Conservation (phyloP, 2,113 vertebrate genomes). For the Ageneiosus marmoratus region DNA sequence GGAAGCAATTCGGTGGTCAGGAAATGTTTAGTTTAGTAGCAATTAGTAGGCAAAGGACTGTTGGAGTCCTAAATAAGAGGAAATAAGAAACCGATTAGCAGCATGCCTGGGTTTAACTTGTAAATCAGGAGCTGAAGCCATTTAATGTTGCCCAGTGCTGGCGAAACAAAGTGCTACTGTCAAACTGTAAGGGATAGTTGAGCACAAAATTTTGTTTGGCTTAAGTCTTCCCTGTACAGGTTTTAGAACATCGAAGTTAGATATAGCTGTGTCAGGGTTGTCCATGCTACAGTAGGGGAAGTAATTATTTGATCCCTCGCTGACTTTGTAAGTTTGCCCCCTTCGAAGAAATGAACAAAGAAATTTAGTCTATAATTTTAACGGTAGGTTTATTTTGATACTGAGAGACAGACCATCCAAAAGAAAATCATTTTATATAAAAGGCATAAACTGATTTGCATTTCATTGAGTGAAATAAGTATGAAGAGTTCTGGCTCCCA, state of each 20-base stretch:
- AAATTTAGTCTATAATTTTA: too few relatives aligned
- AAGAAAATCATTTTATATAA: too few relatives aligned
- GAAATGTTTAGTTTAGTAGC: background rate
- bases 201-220: background rate
- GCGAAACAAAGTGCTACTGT: background rate
- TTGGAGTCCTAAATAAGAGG: background rate
- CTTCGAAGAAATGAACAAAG: too few relatives aligned
- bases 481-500: too few relatives aligned
- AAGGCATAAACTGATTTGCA: too few relatives aligned
- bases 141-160: background rate
- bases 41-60: background rate
- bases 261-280: background rate
- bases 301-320: too few relatives aligned
- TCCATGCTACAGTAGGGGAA: too few relatives aligned
- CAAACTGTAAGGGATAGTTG: background rate
- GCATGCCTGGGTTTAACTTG: background rate
- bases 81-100: background rate
- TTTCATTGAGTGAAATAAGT: too few relatives aligned
- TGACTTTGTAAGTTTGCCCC: too few relatives aligned
- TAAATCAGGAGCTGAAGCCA: background rate
- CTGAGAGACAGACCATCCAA: too few relatives aligned
- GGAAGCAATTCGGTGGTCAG: background rate
- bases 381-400: too few relatives aligned
- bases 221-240: background rate
- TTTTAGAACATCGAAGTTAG: background rate